phyloP scores from a whole-genome alignment of 2,797 vertebrate genomes.

The Pipistrellus nathusii region DNA sequence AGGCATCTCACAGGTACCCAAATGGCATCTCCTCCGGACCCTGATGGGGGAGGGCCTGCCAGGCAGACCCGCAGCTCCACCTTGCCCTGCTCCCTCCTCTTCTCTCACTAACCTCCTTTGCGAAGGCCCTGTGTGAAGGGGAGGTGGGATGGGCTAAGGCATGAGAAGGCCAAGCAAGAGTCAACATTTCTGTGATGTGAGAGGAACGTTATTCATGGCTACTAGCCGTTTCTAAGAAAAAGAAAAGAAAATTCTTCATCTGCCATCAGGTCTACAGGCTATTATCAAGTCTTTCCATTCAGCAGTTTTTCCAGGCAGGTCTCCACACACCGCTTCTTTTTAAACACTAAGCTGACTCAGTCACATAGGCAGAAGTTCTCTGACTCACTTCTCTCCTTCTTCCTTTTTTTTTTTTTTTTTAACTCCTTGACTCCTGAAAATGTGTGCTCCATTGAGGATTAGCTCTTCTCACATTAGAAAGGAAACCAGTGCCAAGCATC shows the following conservation, averaged over 20 bases:
- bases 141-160: not conserved
- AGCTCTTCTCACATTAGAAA: not conserved
- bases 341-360: conserved; percentile 85
- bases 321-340: conserved; percentile 69
- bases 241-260: conserved; percentile 59
- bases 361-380: conserved; percentile 78
- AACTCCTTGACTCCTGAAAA: conserved; percentile 38
- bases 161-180: not conserved
- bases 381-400: conserved; percentile 84
- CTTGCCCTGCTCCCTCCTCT: not conserved
- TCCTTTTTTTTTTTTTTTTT: conserved; percentile 10
- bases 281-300: conserved; percentile 85
- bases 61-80: not conserved
- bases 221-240: conserved; percentile 48
- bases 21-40: not conserved
- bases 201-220: conserved; percentile 18
- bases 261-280: conserved; percentile 54
- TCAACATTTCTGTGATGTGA: conserved; percentile 74
- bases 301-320: conserved; percentile 85
- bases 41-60: not conserved
- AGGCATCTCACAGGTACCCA: no score
- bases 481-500: not conserved
- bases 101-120: not conserved
- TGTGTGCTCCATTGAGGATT: not conserved
- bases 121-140: not conserved